Percentiles rank a stretch among this genome's conserved stretches.
Evolutionary conservation across 1,140 invertebrate genomes (phyloP).

Genomic region (Lerema accius): DNA sequence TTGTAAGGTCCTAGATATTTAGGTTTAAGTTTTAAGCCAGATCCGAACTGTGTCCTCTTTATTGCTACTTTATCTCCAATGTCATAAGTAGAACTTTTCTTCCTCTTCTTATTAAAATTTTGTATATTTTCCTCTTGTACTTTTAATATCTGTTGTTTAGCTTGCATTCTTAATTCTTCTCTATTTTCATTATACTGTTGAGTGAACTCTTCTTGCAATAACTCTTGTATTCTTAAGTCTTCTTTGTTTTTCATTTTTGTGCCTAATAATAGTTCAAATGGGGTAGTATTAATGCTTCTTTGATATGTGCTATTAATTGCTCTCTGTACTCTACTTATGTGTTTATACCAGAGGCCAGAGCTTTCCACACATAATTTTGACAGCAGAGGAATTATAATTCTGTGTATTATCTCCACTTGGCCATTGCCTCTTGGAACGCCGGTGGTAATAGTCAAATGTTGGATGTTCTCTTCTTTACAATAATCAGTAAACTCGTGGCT

Average conservation of each 20-base stretch:
- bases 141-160: constrained; percentile 34
- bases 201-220: constrained; percentile 49
- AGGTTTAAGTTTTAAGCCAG: not conserved
- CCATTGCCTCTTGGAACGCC: constrained; percentile 29
- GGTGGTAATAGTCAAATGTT: constrained; percentile 35
- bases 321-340: constrained; percentile 27
- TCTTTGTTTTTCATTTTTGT: constrained; percentile 45
- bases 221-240: constrained; percentile 33
- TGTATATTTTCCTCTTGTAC: constrained; percentile 37
- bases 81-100: constrained; percentile 11
- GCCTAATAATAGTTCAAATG: constrained; percentile 42
- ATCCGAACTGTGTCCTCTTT: constrained; percentile 24
- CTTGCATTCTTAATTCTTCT: constrained; percentile 24
- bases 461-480: constrained; percentile 32
- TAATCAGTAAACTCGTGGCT: constrained; percentile 18
- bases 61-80: constrained; percentile 28
- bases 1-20: not conserved
- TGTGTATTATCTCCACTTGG: constrained; percentile 19
- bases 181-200: constrained; percentile 32
- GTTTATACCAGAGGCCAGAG: constrained; percentile 26
- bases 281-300: constrained; percentile 27
- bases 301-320: constrained; percentile 30
- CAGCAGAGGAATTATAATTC: constrained; percentile 16
- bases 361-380: constrained; percentile 19
- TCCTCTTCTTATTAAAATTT: constrained; percentile 35